Evolutionary conservation across 2,113 vertebrate genomes (phyloP).

Genomic region (Columba livia): DNA sequence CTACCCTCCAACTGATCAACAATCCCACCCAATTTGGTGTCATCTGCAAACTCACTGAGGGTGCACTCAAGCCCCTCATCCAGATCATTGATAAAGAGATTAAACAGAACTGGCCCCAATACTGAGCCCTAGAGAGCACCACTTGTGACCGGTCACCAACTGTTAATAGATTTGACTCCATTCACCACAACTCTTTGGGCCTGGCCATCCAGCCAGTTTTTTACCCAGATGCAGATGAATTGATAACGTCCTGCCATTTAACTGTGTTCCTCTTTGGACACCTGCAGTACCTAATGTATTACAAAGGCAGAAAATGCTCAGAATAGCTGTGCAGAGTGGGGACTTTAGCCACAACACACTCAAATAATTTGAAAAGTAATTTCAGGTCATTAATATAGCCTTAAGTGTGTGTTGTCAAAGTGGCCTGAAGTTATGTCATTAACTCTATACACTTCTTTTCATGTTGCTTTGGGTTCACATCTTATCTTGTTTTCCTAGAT

Average conservation of each 20-base stretch:
- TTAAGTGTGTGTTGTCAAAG: background rate
- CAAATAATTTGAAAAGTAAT: background rate
- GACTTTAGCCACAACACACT: background rate
- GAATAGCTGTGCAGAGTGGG: background rate
- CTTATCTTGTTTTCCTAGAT: background rate
- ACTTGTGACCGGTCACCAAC: too few species aligned
- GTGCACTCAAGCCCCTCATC: too few species aligned
- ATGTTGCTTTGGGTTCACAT: background rate
- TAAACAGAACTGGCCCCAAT: too few species aligned
- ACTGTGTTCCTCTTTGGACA: background rate
- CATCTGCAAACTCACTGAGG: too few species aligned
- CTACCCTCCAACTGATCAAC: too few species aligned
- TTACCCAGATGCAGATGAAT: background rate
- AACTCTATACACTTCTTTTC: background rate
- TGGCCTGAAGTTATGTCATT: background rate
- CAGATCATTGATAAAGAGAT: too few species aligned
- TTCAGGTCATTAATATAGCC: background rate
- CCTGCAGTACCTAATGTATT: fast-evolving
- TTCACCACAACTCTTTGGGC: too few species aligned
- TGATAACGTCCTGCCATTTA: background rate
- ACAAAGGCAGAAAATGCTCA: background rate
- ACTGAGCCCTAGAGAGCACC: too few species aligned
- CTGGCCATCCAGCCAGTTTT: too few species aligned
- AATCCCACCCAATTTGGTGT: too few species aligned
- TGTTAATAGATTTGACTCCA: too few species aligned